Base-by-base conservation (phyloP, 2,888 invertebrate species). In the Oligia latruncula region DNA sequence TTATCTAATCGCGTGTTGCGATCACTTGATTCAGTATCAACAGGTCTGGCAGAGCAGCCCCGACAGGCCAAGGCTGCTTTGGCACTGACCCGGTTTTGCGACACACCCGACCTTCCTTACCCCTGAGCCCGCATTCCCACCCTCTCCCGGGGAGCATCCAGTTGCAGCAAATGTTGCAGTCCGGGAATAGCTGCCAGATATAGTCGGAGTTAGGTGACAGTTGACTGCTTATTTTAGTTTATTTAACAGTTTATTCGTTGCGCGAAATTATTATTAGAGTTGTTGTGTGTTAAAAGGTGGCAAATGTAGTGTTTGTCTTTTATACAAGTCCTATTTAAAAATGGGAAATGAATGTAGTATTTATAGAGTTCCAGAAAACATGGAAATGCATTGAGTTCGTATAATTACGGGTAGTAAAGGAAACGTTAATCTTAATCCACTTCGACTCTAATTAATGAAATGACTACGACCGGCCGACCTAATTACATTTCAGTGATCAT, bases 21-120 rank as follows among this genome's bases (percentile, higher is more conserved):
- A 89, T 82, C 88, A 68, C 82, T 89, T 82, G 89, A 87, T 81
- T 83, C 84, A 82, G 78, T 91, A 94, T 93, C 95, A 95, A 95
- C 95, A 95, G 95, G 95, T 95, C 85, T 88, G 89, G 89, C 86
- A 89, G 89, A 81, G 86, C 66, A 74, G 81, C 83, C 85, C 87
- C 74, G 87, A 55, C 86, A 82, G 91, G 93, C 93, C 93, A 93
- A 94, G 94, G 94, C 93, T 91, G 90, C 91, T 87, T 80, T 93
- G 93, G 92, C 93, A 93, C 93, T 96, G 96, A 95, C 96, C 96
- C 90, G 93, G 82, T 93, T 95, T 78, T 85, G 80, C 85, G 93
- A 76, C 81, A 78, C 86, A 81, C 86, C 74, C 81, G 75, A 64
- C 77, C 72, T 73, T 70, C 73, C 67, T 71, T 60, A 72, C 76